Conservation (phyloP, 2,113 vertebrate genomes). For the Vulpes lagopus region DNA sequence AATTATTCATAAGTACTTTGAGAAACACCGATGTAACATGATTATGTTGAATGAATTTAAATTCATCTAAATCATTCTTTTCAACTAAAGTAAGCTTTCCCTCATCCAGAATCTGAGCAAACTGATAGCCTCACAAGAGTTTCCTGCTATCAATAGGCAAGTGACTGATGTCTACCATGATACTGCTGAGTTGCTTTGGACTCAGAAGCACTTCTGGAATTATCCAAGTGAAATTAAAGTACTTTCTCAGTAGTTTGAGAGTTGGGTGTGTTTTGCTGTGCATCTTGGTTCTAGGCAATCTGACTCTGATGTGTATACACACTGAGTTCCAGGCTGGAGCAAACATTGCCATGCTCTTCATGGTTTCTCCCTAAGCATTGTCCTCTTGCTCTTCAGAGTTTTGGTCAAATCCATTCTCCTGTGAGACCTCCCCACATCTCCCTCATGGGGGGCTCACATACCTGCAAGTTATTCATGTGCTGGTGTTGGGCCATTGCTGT, state of each 20-base stretch:
- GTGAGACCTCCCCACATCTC: neutral
- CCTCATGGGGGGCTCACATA: fast-evolving
- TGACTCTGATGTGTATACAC: neutral
- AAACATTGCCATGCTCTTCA: fast-evolving
- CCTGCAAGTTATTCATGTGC: neutral
- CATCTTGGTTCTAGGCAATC: neutral
- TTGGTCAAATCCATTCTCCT: neutral
- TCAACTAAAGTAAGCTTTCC: neutral
- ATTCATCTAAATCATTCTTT: constrained; percentile 60
- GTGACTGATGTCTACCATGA: neutral
- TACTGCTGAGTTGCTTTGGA: neutral
- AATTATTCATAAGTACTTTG: constrained; percentile 65
- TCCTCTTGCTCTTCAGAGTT: fast-evolving
- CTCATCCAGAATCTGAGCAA: neutral
- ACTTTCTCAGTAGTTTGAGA: neutral
- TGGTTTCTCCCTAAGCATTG: fast-evolving
- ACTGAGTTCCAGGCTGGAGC: neutral
- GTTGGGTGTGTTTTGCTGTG: neutral
- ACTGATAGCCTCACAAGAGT: neutral
- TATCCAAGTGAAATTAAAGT: neutral
- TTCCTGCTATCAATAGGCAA: neutral
- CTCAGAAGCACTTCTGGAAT: neutral
- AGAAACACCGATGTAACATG: neutral
- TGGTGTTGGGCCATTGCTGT: fast-evolving
- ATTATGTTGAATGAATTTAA: constrained; percentile 57